Evolutionary conservation across 2,797 vertebrate species (phyloP).

Genomic region (Cossypha dichroa): DNA sequence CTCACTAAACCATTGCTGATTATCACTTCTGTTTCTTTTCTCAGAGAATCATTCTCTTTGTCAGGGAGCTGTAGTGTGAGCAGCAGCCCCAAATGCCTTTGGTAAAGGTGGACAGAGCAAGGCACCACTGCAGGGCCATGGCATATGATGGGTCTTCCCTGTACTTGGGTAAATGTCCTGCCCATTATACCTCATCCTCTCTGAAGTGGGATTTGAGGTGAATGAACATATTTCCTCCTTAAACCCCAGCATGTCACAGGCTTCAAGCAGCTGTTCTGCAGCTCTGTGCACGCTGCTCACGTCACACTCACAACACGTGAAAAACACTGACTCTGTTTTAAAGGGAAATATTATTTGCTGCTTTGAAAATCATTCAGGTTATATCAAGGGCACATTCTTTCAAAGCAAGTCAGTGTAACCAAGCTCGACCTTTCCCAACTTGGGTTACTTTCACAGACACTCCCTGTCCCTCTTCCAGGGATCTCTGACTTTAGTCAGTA

Average conservation of each 20-base stretch:
- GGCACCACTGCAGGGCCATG: fast-evolving
- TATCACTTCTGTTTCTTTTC: background rate
- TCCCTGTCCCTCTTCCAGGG: background rate
- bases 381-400: background rate
- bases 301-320: background rate
- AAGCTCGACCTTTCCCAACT: fast-evolving
- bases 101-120: background rate
- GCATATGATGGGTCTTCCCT: fast-evolving
- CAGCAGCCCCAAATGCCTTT: background rate
- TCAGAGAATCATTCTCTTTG: background rate
- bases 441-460: background rate
- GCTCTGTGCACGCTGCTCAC: background rate
- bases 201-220: background rate
- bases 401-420: background rate
- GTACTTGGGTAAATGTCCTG: background rate
- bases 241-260: background rate
- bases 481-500: background rate
- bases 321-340: background rate
- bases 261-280: background rate
- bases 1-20: background rate
- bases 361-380: background rate
- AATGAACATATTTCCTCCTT: background rate
- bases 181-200: background rate
- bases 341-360: background rate
- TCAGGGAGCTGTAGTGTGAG: background rate